Conservation (phyloP, 2,888 invertebrate genomes). For the Drosophila demipolita region DNA sequence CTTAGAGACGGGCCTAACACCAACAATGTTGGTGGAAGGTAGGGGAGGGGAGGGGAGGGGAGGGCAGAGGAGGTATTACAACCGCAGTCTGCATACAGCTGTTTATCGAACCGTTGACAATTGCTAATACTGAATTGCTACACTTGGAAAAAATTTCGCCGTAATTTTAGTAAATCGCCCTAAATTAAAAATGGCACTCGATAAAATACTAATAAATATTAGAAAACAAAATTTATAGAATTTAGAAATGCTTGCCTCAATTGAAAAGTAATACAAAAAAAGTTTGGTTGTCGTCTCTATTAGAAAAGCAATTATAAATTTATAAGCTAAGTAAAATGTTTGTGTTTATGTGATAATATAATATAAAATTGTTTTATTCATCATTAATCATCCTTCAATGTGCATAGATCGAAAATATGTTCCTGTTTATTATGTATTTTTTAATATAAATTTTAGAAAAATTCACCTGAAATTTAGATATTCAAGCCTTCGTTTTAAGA, state of each 20-base stretch:
- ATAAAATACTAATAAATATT: not conserved
- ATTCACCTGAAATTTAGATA: not conserved
- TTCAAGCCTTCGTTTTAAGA: not conserved
- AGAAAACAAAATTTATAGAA: not conserved
- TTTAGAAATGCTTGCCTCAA: not conserved
- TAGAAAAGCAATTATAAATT: not conserved
- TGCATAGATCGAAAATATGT: too few species aligned
- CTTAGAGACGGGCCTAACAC: slow-evolving; percentile 11
- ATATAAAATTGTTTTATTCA: not conserved
- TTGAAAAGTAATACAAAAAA: too few species aligned
- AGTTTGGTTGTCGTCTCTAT: not conserved
- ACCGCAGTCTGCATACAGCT: slow-evolving; percentile 63
- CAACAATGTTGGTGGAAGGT: not conserved
- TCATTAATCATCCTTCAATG: not conserved
- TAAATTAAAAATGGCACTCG: not conserved
- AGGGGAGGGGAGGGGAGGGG: not conserved
- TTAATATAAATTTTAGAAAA: not conserved
- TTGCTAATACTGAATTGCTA: slow-evolving; percentile 19
- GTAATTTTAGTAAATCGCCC: rapidly evolving
- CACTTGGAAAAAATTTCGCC: not conserved
- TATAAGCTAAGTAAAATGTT: too few species aligned
- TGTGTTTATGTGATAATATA: not conserved
- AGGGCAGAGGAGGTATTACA: slow-evolving; percentile 15
- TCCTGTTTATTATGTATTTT: not conserved
- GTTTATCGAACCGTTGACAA: slow-evolving; percentile 44